Percentiles rank a stretch among this genome's conserved stretches.
These are phyloP conservation scores for Tichodroma muraria DNA, from an alignment of 2,113 vertebrate genomes.

Conservation along the genomic window DNA sequence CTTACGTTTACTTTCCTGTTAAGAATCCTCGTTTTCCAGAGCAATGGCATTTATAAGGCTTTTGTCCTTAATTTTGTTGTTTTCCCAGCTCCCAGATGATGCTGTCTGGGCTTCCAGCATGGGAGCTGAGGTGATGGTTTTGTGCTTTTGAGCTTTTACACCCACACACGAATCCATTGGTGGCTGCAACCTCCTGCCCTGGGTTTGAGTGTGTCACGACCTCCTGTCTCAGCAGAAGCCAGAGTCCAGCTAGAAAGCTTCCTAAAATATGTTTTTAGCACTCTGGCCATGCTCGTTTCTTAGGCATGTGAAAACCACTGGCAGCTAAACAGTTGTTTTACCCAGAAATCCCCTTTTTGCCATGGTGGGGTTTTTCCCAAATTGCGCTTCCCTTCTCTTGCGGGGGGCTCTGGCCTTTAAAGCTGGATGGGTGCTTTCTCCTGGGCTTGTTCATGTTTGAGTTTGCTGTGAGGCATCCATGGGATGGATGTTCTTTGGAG, in stretches of 20 bases:
- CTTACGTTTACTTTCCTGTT: background rate
- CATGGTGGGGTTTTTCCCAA: background rate
- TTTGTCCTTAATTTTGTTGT: background rate
- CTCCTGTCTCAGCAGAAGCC: background rate
- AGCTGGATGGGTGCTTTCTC: background rate
- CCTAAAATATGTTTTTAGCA: background rate
- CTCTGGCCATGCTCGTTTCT: background rate
- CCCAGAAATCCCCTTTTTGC: background rate
- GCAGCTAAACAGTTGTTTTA: background rate
- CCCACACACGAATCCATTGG: background rate
- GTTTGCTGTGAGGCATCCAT: background rate
- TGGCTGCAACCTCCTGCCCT: background rate
- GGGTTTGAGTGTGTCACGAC: background rate
- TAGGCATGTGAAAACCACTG: background rate
- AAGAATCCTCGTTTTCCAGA: background rate
- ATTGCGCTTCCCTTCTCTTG: background rate
- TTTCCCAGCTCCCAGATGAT: background rate
- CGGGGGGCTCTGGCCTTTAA: background rate
- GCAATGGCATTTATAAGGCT: background rate
- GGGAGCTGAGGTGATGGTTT: background rate
- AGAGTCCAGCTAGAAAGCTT: background rate
- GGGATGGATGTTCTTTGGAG: background rate
- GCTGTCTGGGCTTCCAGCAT: background rate
- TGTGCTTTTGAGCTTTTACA: background rate
- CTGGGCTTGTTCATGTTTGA: fast-evolving